Percentiles rank a stretch among this genome's conserved stretches.
phyloP scores from a whole-genome alignment of 2,797 vertebrate species.

The Halcyon leucocephala region DNA sequence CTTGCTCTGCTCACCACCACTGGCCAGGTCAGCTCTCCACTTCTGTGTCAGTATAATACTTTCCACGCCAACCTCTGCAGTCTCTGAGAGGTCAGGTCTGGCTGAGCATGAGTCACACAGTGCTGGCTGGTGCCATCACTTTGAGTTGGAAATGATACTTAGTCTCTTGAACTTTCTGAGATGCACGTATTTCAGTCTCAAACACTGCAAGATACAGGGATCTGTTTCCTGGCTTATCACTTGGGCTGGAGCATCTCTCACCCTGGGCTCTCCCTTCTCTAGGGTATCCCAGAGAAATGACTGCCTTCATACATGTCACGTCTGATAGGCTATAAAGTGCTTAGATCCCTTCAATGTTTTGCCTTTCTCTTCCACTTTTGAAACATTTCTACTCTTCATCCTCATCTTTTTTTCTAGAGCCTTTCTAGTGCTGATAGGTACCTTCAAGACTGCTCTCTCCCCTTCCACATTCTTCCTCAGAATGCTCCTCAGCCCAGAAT shows the following conservation, averaged over 20 bases:
- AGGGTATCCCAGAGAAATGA: not conserved
- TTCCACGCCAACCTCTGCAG: not conserved
- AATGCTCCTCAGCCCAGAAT: not conserved
- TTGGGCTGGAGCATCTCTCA: not conserved
- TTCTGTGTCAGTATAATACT: not conserved
- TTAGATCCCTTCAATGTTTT: not conserved
- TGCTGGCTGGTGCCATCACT: not conserved
- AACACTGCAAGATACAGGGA: not conserved
- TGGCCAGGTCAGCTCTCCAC: not conserved
- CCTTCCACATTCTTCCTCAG: not conserved
- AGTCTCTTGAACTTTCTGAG: not conserved
- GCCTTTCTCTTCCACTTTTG: not conserved
- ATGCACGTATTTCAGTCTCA: not conserved
- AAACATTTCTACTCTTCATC: not conserved
- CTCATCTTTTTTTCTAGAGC: not conserved
- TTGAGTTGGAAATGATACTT: not conserved
- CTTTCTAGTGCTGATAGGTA: not conserved
- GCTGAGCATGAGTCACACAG: not conserved
- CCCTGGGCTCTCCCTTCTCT: not conserved
- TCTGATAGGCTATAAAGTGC: not conserved
- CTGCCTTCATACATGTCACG: not conserved
- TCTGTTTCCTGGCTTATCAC: not conserved
- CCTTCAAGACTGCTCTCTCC: not conserved
- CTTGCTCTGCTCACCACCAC: not conserved
- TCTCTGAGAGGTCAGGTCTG: not conserved